phyloP scores from a whole-genome alignment of 2,113 vertebrate species.

The Donacobius atricapilla region DNA sequence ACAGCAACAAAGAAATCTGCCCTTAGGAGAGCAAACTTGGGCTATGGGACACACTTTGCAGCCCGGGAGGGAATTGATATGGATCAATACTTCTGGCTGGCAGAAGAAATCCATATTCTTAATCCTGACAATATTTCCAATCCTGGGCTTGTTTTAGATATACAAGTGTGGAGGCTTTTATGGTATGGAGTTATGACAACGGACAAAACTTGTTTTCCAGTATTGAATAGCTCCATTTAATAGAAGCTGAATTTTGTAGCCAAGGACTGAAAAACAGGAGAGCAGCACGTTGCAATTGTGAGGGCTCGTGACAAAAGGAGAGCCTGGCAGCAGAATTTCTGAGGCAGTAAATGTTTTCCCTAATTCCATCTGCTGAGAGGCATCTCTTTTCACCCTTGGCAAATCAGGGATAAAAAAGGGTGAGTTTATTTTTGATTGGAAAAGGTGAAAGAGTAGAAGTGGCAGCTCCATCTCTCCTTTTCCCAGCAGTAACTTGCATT shows the following conservation, averaged over 20 bases:
- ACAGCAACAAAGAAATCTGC: neutral
- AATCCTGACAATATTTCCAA: neutral
- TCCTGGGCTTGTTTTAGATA: neutral
- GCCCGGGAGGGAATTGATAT: neutral
- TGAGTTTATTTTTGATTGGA: neutral
- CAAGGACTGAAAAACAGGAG: neutral
- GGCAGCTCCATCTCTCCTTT: neutral
- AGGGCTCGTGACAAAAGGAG: neutral
- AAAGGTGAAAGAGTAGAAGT: neutral
- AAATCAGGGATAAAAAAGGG: neutral
- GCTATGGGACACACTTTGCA: neutral
- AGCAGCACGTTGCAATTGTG: neutral
- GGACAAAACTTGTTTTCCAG: neutral
- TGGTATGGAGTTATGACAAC: neutral
- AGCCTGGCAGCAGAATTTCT: neutral
- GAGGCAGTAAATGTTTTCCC: neutral
- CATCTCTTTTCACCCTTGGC: neutral
- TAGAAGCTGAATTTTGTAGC: neutral
- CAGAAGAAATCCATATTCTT: neutral
- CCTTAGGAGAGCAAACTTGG: neutral
- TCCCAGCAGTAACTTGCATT: neutral
- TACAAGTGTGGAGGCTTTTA: fast-evolving
- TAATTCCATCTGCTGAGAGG: neutral
- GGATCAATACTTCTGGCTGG: neutral
- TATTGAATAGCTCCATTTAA: neutral